phyloP scores from a whole-genome alignment of 2,113 vertebrate species.

The Hyperopisus bebe region DNA sequence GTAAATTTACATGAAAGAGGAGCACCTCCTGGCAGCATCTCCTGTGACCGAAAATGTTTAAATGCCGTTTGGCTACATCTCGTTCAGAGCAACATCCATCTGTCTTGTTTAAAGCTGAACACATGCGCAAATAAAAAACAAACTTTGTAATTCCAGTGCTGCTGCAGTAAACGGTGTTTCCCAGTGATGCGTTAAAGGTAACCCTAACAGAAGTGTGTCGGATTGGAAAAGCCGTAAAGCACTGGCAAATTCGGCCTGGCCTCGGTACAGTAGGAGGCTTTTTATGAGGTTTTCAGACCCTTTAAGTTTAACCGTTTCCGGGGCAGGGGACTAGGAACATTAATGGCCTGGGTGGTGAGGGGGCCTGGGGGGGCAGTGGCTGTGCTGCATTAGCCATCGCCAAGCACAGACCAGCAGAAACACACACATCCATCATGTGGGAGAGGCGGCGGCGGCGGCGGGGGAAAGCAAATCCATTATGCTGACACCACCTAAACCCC shows the following conservation, averaged over 20 bases:
- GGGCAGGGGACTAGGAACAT: conserved; percentile 31
- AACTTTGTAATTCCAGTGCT: conserved; percentile 44
- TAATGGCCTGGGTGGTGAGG: conserved; percentile 6
- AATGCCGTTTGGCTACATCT: background rate
- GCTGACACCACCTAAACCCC: conserved; percentile 32
- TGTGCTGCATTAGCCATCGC: conserved; percentile 45
- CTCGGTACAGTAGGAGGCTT: conserved; percentile 32
- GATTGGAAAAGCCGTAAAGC: conserved; percentile 18
- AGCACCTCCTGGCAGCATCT: background rate
- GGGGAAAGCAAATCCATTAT: conserved; percentile 46
- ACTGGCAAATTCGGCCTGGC: conserved; percentile 30
- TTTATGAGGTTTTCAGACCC: conserved; percentile 51
- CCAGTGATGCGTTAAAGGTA: conserved; percentile 38
- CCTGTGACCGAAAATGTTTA: background rate
- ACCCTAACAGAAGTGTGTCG: conserved; percentile 38
- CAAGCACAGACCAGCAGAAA: conserved; percentile 45
- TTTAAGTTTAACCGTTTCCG: conserved; percentile 29
- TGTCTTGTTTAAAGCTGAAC: background rate
- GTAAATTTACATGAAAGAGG: no score
- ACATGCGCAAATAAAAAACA: conserved; percentile 28
- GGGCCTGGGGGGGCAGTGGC: conserved; percentile 17
- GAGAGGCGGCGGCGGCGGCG: conserved; percentile 40
- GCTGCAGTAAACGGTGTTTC: conserved; percentile 43
- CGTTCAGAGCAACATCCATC: no score
- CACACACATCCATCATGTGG: conserved; percentile 55